Evolutionary conservation across 1,140 invertebrate genomes (phyloP).

Genomic region (Cyclargus thomasi): DNA sequence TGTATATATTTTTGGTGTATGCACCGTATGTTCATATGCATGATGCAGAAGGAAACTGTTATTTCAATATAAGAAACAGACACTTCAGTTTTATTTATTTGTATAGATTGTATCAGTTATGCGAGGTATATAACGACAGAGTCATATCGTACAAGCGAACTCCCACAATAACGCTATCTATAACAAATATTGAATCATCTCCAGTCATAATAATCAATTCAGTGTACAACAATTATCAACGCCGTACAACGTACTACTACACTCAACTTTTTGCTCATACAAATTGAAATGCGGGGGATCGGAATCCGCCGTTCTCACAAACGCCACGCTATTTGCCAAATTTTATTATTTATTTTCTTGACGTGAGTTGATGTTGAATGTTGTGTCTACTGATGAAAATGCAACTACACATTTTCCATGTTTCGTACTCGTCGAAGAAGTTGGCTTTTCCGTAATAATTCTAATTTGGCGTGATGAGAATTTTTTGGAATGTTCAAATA

Average conservation of each 20-base stretch:
- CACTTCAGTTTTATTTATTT: too few relatives aligned
- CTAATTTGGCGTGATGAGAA: too few relatives aligned
- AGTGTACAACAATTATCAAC: neutral
- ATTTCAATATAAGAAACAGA: too few relatives aligned
- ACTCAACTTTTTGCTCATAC: neutral
- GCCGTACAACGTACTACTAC: neutral
- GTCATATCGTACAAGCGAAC: neutral
- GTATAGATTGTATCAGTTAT: too few relatives aligned
- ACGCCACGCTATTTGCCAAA: neutral
- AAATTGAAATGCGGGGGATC: conserved; percentile 13
- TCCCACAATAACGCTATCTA: neutral
- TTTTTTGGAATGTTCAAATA: too few relatives aligned
- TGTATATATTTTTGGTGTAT: too few relatives aligned
- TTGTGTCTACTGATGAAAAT: conserved; percentile 1
- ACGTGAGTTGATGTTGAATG: neutral
- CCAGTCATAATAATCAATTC: neutral
- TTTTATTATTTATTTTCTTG: conserved; percentile 6
- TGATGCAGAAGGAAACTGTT: too few relatives aligned
- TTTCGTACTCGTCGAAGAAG: too few relatives aligned
- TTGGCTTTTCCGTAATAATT: too few relatives aligned
- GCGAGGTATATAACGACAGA: neutral
- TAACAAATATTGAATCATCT: conserved; percentile 3
- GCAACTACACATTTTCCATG: conserved; percentile 1
- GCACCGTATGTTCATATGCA: too few relatives aligned
- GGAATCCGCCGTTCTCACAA: conserved; percentile 7